Evolutionary conservation across 92 coral and sea anemone species (phyloP), one percentile per base, ranked within the genome.

Genomic region (Pocillopora meandrina): DNA sequence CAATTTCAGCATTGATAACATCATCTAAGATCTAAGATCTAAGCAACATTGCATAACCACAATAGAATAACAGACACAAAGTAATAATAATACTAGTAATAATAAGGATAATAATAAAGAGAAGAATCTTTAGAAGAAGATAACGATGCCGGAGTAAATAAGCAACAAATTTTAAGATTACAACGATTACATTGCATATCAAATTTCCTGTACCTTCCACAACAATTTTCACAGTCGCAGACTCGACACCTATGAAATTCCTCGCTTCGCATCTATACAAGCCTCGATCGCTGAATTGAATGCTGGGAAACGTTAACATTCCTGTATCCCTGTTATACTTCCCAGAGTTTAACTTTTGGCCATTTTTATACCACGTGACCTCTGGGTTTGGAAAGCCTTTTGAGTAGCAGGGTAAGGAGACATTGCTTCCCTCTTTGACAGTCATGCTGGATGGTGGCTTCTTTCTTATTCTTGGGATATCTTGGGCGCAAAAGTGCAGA

Each of bases 301-400:
- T 86, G 18, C 65, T 86, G 16, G 31, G 34, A 13, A 92, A 72
- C 9, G 83, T 77, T 17, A 92, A 33, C 35, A 36, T 66, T 13
- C 93, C 93, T 89, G 89, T 63, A 42, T 89, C 7, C 70, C 81
- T 26, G 58, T 35, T 35, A 58, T 82, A 35, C 84, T 87, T 78
- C 21, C 78, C 61, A 11, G 56, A 67, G 68, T 75, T 65, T 35
- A 86, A 20, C 65, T 89, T 60, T 21, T 73, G 69, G 17, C 73
- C 87, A 49, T 77, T 78, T 65, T 90, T 90, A 72, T 74, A 84
- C 95, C 95, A 92, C 65, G 88, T 82, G 83, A 92, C 69, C 56
- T 61, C 86, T 16, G 95, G 95, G 58, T 35, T n/a, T 9, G 95
- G 95, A 56, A 92, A 92, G 20, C 95, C 95, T 33, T 78, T 56